Evolutionary conservation across 2,797 vertebrate species (phyloP), one percentile per base, ranked within the genome.

Genomic region (Bryconaethiops microstoma): DNA sequence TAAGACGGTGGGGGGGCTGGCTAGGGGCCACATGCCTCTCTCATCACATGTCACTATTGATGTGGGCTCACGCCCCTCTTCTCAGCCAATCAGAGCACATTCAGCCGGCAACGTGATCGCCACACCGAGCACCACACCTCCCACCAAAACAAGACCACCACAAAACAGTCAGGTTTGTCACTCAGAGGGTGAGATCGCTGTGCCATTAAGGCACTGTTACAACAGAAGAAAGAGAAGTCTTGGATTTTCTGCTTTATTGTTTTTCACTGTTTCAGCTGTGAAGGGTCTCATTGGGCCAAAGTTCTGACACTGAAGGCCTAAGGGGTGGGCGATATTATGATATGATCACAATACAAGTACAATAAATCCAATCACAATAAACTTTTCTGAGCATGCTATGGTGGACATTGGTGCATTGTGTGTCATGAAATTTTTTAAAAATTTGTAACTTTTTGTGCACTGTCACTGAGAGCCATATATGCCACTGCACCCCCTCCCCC

Each of bases 81-180:
- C 86, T 88, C 77, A 89, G 81, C 93, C 94, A 94, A 94, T 94
- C 87, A 79, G 83, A 82, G 62, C n/a, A 65, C 65, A 54, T 2
- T 0, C 63, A 84, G 83, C 60, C 72, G 78, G 88, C 84, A 90
- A 86, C 86, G 85, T 86, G 80, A 86, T 17, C 82, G 78, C 82
- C 80, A 80, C 55, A 78, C 42, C 39, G 78, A 68, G 78, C 83
- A 80, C 50, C 60, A 29, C 29, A 64, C 40, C 77, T 74, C 59
- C 57, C 67, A 67, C 19, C 42, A 4, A 62, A 79, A 83, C 42
- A 72, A 64, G 35, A 76, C 60, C 39, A 77, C 80, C 76, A 80
- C 82, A 87, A 78, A 16, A 87, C 85, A 54, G 48, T 76, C 84
- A 50, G 42, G 76, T 74, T 76, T 81, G 55, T 89, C 70, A 60